Evolutionary conservation across 2,888 invertebrate species (phyloP).

Genomic region (Plebejus anna): DNA sequence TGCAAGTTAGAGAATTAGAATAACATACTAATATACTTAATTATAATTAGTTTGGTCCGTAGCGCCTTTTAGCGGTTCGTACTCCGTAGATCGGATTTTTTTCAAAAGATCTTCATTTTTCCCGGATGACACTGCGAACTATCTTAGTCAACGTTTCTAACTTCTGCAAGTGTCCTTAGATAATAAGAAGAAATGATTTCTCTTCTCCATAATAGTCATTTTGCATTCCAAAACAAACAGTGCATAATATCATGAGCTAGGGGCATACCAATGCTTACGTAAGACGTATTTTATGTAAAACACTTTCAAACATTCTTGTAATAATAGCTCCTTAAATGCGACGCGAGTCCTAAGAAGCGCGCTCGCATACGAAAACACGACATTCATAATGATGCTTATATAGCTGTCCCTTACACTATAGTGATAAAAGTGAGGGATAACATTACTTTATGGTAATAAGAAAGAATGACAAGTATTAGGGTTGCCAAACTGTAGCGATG

Average conservation of each 20-base stretch:
- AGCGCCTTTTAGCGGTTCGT: no score
- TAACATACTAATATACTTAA: no score
- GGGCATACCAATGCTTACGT: constrained; percentile 20
- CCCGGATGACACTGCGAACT: no score
- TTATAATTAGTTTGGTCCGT: no score
- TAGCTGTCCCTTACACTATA: background rate
- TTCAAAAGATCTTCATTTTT: no score
- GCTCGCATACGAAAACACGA: constrained; percentile 50
- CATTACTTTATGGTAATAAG: constrained; percentile 32
- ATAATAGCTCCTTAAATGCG: constrained; percentile 42
- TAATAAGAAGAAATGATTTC: background rate
- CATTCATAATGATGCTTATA: constrained; percentile 39
- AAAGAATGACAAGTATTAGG: constrained; percentile 33
- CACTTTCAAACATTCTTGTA: constrained; percentile 30
- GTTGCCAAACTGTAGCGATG: background rate
- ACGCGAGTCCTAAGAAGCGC: constrained; percentile 44
- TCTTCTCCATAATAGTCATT: background rate
- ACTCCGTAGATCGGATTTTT: no score
- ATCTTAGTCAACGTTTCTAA: no score
- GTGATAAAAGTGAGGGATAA: background rate
- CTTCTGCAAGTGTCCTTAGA: background rate
- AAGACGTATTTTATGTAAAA: constrained; percentile 26
- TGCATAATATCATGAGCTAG: background rate
- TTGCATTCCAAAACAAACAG: constrained; percentile 16
- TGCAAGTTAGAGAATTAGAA: no score